A percentile compares a stretch with the other conserved stretches of the same genome.
Evolutionary conservation across 2,888 invertebrate species (phyloP).

Genomic region (Malachius bipustulatus): DNA sequence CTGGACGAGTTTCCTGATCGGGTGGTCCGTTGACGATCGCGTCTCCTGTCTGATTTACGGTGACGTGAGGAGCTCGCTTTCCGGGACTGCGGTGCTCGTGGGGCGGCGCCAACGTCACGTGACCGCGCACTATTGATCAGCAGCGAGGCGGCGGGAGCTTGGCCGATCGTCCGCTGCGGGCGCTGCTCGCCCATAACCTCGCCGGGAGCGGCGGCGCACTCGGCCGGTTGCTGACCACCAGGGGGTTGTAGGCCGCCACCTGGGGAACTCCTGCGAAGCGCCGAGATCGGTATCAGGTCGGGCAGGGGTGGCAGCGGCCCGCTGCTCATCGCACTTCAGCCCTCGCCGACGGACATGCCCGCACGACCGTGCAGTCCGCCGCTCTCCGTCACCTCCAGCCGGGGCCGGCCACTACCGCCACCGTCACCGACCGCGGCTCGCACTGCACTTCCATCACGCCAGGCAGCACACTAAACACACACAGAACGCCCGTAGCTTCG

Average conservation of each 20-base stretch:
- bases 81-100: constrained; percentile 34
- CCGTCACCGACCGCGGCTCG: constrained; percentile 4
- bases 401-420: constrained; percentile 10
- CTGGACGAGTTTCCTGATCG: constrained; percentile 18
- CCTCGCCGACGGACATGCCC: constrained; percentile 19
- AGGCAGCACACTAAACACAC: no score
- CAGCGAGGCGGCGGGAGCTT: constrained; percentile 27
- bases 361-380: constrained; percentile 12
- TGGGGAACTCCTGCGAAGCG: constrained; percentile 29
- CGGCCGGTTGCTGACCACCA: constrained; percentile 31
- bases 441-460: no score
- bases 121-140: constrained; percentile 37
- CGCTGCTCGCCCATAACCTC: constrained; percentile 38
- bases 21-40: no score
- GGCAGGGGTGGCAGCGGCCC: constrained; percentile 35
- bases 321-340: constrained; percentile 32
- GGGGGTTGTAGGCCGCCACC: constrained; percentile 29
- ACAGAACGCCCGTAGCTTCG: no score
- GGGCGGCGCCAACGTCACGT: constrained; percentile 34
- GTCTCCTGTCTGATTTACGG: constrained; percentile 39
- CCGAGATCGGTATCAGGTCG: constrained; percentile 37
- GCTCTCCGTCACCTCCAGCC: constrained; percentile 4
- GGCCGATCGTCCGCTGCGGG: constrained; percentile 32
- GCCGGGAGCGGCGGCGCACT: constrained; percentile 22
- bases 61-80: constrained; percentile 37